Conservation (phyloP, 1,140 invertebrate species). For the Pseudomyrmex dendroicus region DNA sequence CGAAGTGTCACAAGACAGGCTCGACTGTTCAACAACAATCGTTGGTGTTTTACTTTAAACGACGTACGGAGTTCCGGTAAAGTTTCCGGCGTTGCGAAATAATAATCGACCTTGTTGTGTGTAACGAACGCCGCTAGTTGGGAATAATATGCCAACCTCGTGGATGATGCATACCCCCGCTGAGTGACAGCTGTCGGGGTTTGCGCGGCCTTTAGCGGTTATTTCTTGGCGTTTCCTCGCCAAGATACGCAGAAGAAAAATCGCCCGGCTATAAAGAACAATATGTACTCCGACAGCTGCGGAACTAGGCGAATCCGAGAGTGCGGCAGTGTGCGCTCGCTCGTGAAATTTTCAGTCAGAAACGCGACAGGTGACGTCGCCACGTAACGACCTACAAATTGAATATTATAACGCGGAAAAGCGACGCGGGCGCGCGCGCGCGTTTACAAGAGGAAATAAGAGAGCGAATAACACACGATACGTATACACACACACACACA, state of each 20-base stretch:
- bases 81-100: conserved; percentile 20
- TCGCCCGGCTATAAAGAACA: conserved; percentile 30
- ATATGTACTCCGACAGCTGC: conserved; percentile 41
- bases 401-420: conserved; percentile 62
- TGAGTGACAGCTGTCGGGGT: conserved; percentile 70
- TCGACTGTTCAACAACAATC: conserved; percentile 40
- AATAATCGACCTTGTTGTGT: conserved; percentile 34
- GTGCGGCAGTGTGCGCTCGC: conserved; percentile 55
- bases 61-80: not conserved
- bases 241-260: conserved; percentile 47
- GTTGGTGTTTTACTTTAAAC: conserved; percentile 8
- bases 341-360: conserved; percentile 47
- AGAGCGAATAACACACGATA: not conserved
- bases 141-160: conserved; percentile 56
- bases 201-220: conserved; percentile 31
- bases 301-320: conserved; percentile 42
- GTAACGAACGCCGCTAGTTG: conserved; percentile 30
- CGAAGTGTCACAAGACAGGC: not conserved
- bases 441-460: conserved; percentile 18
- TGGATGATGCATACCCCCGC: conserved; percentile 48
- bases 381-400: conserved; percentile 59
- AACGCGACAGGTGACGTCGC: conserved; percentile 65
- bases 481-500: too few species aligned
- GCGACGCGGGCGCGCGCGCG: not conserved
- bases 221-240: conserved; percentile 29